Percentiles rank a stretch among this genome's conserved stretches.
phyloP scores from a whole-genome alignment of 1,140 invertebrate genomes.

The Oncopeltus fasciatus region DNA sequence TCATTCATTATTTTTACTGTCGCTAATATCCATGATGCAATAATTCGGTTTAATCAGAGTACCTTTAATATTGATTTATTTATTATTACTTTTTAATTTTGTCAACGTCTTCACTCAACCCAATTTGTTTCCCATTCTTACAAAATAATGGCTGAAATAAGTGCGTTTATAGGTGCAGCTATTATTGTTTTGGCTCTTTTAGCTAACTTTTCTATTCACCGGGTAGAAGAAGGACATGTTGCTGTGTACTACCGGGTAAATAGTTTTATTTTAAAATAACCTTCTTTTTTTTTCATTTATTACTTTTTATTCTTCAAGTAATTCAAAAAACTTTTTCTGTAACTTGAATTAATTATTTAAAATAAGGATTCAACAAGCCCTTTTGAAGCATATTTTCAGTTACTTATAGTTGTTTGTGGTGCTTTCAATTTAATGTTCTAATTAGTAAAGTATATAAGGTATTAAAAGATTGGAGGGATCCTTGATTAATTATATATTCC shows the following conservation, averaged over 20 bases:
- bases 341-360: too few relatives aligned
- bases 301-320: neutral
- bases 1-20: too few relatives aligned
- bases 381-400: too few relatives aligned
- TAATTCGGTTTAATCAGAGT: too few relatives aligned
- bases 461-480: too few relatives aligned
- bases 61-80: neutral
- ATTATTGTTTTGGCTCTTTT: slow-evolving; percentile 19
- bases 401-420: too few relatives aligned
- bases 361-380: too few relatives aligned
- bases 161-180: slow-evolving; percentile 9
- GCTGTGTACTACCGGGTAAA: slow-evolving; percentile 74
- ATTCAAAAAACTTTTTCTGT: too few relatives aligned
- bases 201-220: slow-evolving; percentile 53
- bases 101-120: neutral
- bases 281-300: neutral
- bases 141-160: slow-evolving; percentile 16
- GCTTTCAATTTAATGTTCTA: too few relatives aligned
- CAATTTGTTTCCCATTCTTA: neutral
- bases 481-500: too few relatives aligned
- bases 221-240: slow-evolving; percentile 76
- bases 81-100: neutral
- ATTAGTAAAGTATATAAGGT: too few relatives aligned
- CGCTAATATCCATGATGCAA: too few relatives aligned
- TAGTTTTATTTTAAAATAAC: slow-evolving; percentile 6